Base-by-base conservation (phyloP, 2,888 invertebrate genomes). In the Drosophila fungiperda region DNA sequence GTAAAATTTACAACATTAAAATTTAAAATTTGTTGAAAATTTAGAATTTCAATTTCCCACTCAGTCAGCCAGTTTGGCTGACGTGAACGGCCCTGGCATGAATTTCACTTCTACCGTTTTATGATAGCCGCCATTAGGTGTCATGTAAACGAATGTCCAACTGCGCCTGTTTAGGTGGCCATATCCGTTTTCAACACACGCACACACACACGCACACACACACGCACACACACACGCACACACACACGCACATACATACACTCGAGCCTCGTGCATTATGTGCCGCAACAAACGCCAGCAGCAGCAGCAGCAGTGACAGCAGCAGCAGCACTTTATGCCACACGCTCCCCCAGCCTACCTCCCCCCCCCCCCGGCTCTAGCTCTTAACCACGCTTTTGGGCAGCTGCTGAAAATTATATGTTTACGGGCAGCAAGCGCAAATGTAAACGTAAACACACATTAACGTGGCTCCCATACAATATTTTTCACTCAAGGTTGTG, bases 381-480 rank as follows among this genome's bases (percentile, higher is more conserved):
- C 8, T 17, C 20, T 11, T n/a, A 50, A 50, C 54, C 17, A 9
- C 26, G 40, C 55, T 55, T 26, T 52, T 73, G 45, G 58, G 57
- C 68, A 69, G 73, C 74, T 70, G 70, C 68, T 73, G 77, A 75
- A 90, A 91, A 90, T 79, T 87, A 83, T 85, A 91, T 89, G 90
- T 85, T 91, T 87, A 83, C 89, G 73, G 68, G 75, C 68, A 50
- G 76, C 80, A 83, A 79, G 87, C 80, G 76, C 87, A 87, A 89
- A 89, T 81, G 83, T 76, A 90, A 90, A 77, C 84, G 89, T 82
- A 84, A 87, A 90, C 85, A 84, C 82, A 78, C 84, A 90, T 88
- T 90, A 88, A 88, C 87, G 89, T 84, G 80, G 82, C 71, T 82
- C 76, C 77, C 83, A 80, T 79, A 84, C 89, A 88, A 90, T 85